phyloP scores from a whole-genome alignment of 2,888 invertebrate genomes.

The Oscheius sp. region DNA sequence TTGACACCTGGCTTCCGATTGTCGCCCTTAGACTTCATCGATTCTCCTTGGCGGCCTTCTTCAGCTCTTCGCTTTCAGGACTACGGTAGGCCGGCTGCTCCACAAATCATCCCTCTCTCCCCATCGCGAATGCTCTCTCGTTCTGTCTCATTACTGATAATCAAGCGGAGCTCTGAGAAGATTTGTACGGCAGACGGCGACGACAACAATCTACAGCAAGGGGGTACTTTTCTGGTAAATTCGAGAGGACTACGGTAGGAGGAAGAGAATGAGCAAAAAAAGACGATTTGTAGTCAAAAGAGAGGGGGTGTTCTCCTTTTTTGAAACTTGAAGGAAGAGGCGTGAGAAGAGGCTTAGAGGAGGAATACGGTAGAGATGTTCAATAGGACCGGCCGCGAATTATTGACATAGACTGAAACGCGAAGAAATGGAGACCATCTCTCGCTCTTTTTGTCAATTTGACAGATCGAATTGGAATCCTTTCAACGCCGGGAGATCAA shows the following conservation, averaged over 20 bases:
- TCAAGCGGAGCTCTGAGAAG: conserved; percentile 20
- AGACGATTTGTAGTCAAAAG: too few species aligned
- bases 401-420: conserved; percentile 18
- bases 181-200: conserved; percentile 14
- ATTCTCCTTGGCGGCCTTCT: background rate
- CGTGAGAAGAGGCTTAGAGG: conserved; percentile 20
- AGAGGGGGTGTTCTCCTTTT: too few species aligned
- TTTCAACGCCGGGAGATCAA: background rate
- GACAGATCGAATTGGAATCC: background rate
- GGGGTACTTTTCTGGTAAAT: background rate
- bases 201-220: background rate
- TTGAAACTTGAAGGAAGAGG: background rate
- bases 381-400: conserved; percentile 14
- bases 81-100: conserved; percentile 23
- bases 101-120: conserved; percentile 24
- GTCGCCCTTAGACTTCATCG: background rate
- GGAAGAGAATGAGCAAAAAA: background rate
- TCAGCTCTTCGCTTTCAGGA: conserved; percentile 11
- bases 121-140: conserved; percentile 2
- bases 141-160: conserved; percentile 24
- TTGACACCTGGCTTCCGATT: background rate
- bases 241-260: background rate
- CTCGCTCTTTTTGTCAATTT: background rate
- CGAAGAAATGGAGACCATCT: conserved; percentile 5
- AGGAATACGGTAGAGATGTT: conserved; percentile 20